Conservation (phyloP, 1,140 invertebrate genomes). For the Magallana angulata region DNA sequence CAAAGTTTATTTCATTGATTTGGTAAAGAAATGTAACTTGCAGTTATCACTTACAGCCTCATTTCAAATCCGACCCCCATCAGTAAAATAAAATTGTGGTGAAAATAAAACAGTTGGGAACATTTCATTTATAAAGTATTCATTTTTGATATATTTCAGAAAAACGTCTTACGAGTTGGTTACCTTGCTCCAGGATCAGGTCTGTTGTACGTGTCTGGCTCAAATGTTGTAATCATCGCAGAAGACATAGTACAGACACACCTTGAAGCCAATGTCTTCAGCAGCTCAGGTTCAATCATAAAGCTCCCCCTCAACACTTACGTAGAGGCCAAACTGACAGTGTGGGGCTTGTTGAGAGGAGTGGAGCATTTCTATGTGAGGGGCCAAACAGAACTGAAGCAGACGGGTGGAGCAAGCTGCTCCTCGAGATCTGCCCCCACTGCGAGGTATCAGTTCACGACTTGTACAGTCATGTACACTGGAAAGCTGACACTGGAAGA, state of each 20-base stretch:
- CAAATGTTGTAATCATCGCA: slow-evolving; percentile 53
- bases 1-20: no score
- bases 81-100: no score
- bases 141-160: slow-evolving; percentile 29
- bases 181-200: slow-evolving; percentile 63
- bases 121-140: no score
- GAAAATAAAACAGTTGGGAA: no score
- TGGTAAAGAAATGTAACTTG: no score
- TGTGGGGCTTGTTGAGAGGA: slow-evolving; percentile 61
- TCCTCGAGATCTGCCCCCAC: slow-evolving; percentile 36
- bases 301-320: slow-evolving; percentile 62
- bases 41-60: no score
- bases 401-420: slow-evolving; percentile 56
- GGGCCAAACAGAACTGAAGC: slow-evolving; percentile 48
- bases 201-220: slow-evolving; percentile 55
- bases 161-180: slow-evolving; percentile 38
- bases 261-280: slow-evolving; percentile 57
- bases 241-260: slow-evolving; percentile 54
- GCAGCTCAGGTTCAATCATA: slow-evolving; percentile 45
- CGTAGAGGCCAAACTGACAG: slow-evolving; percentile 58
- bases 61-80: no score
- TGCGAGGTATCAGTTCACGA: slow-evolving; percentile 59
- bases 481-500: slow-evolving; percentile 60
- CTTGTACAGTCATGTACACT: slow-evolving; percentile 60
- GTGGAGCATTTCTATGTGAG: slow-evolving; percentile 62